Percentiles rank a stretch among this genome's conserved stretches.
These are phyloP conservation scores for Lipophrys pholis DNA, from an alignment of 2,113 vertebrate genomes.

Conservation along the genomic window DNA sequence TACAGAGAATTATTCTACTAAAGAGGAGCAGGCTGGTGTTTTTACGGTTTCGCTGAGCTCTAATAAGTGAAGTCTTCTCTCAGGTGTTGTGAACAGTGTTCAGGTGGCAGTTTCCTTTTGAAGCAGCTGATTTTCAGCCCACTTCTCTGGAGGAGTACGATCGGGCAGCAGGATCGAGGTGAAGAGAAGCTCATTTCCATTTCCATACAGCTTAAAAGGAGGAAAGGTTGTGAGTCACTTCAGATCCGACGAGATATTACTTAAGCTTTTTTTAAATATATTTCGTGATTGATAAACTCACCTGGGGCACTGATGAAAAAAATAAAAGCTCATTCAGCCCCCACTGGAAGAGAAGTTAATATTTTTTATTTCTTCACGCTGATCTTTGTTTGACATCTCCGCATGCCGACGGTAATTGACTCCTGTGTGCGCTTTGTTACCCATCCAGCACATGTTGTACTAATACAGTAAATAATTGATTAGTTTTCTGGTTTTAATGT, in stretches of 20 bases:
- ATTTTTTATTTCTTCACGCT: neutral
- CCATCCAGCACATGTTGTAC: conserved; percentile 9
- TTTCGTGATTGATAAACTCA: conserved; percentile 2
- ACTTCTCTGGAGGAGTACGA: neutral
- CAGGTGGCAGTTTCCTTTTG: neutral
- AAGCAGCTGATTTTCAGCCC: conserved; percentile 8
- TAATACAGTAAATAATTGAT: conserved; percentile 55
- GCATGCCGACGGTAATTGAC: conserved; percentile 3
- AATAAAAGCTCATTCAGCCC: conserved; percentile 12
- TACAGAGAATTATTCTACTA: too few relatives aligned
- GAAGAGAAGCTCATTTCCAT: neutral
- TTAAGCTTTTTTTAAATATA: neutral
- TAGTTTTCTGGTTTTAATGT: conserved; percentile 37
- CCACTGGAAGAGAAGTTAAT: neutral
- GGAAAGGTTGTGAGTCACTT: neutral
- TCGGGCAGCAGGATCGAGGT: neutral
- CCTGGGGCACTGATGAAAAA: neutral
- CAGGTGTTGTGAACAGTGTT: too few relatives aligned
- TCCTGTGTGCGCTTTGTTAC: conserved; percentile 1
- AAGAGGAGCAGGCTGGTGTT: too few relatives aligned
- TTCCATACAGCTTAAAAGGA: neutral
- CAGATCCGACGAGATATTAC: neutral
- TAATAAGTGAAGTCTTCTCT: neutral
- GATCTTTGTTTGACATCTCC: conserved; percentile 4
- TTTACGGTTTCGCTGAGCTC: too few relatives aligned